Conservation (phyloP, 1,140 invertebrate species). For the Plectrocnemia conspersa region DNA sequence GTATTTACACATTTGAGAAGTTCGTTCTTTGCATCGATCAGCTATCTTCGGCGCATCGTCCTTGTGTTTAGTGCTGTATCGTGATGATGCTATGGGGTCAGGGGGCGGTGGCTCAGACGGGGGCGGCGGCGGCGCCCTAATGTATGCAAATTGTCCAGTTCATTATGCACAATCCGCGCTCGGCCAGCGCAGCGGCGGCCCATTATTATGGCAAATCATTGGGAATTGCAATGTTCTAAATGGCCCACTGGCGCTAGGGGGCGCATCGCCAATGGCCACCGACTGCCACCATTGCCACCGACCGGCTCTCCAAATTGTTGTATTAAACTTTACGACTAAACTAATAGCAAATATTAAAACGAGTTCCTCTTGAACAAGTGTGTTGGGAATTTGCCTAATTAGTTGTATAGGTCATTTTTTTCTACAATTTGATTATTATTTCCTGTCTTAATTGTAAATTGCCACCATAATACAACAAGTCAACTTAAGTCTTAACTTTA, state of each 20-base stretch:
- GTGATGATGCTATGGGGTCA: background rate
- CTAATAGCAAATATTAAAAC: background rate
- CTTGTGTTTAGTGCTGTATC: too few relatives aligned
- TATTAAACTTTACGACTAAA: background rate
- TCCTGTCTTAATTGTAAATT: too few relatives aligned
- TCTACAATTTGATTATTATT: too few relatives aligned
- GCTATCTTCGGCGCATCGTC: too few relatives aligned
- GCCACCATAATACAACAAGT: too few relatives aligned
- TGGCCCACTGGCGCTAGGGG: slow-evolving; percentile 34
- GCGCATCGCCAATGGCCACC: background rate
- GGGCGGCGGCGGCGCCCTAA: slow-evolving; percentile 15
- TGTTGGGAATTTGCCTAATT: too few relatives aligned
- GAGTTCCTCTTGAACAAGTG: too few relatives aligned
- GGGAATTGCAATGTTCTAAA: slow-evolving; percentile 50
- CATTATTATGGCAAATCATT: slow-evolving; percentile 51
- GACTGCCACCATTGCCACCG: background rate
- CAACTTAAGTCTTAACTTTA: too few relatives aligned
- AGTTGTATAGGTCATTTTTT: too few relatives aligned
- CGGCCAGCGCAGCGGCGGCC: slow-evolving; percentile 39
- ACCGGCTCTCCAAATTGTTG: background rate
- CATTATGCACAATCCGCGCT: slow-evolving; percentile 36
- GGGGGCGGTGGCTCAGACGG: background rate
- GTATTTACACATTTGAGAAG: too few relatives aligned
- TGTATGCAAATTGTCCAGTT: slow-evolving; percentile 32
- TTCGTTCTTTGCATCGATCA: too few relatives aligned